phyloP scores from a whole-genome alignment of 2,797 vertebrate species.

The Sebastes dallii region DNA sequence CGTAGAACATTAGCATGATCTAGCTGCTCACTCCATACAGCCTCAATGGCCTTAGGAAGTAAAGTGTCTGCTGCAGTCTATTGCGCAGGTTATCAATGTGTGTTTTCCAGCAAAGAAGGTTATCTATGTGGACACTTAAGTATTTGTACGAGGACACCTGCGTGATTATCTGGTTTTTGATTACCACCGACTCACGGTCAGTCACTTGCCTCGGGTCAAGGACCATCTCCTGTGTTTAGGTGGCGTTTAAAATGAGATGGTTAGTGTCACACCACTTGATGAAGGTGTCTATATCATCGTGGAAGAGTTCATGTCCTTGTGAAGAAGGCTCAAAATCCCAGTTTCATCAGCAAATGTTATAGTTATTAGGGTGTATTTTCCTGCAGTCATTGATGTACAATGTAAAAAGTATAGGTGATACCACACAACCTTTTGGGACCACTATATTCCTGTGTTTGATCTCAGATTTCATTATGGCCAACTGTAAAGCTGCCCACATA shows the following conservation, averaged over 20 bases:
- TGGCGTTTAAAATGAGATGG: neutral
- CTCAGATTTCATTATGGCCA: too few species aligned
- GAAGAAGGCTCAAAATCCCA: neutral
- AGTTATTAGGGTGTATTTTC: neutral
- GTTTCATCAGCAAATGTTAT: neutral
- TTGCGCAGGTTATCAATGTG: neutral
- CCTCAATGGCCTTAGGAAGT: neutral
- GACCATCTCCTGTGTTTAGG: neutral
- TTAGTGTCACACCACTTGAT: neutral
- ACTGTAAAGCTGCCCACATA: too few species aligned
- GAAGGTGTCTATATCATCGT: neutral
- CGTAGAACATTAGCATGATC: neutral
- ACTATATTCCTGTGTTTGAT: too few species aligned
- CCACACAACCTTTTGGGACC: too few species aligned
- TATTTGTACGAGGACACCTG: neutral
- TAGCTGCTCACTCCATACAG: neutral
- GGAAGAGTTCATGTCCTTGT: neutral
- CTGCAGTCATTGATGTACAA: neutral
- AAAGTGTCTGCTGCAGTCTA: neutral
- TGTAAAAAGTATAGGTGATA: neutral
- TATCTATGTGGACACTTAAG: neutral
- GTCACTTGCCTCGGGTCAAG: neutral
- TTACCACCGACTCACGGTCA: neutral
- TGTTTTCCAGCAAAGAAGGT: neutral
- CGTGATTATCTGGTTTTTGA: neutral